Conservation (phyloP, 2,797 vertebrate species). For the Pantherophis vulpinus region DNA sequence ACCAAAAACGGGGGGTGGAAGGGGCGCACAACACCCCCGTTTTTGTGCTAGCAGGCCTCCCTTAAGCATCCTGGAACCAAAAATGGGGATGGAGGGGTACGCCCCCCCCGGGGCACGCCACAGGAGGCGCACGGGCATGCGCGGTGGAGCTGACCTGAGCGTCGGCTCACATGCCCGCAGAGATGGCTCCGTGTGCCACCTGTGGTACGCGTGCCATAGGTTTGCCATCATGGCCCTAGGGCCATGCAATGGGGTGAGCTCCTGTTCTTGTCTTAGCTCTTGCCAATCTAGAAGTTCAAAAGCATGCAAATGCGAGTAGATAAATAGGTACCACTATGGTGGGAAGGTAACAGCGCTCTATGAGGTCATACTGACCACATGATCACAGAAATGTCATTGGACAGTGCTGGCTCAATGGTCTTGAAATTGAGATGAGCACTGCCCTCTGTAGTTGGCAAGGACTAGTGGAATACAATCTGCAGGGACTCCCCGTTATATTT, state of each 20-base stretch:
- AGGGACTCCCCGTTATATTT: constrained; percentile 15
- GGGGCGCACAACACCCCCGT: too few species aligned
- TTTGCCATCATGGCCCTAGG: neutral
- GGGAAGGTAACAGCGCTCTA: neutral
- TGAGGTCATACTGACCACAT: neutral
- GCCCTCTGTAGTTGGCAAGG: neutral
- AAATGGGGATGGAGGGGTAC: too few species aligned
- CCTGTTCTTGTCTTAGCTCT: neutral
- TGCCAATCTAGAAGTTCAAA: neutral
- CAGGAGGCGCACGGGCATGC: too few species aligned
- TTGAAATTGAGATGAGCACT: neutral
- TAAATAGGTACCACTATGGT: neutral
- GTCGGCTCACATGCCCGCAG: too few species aligned
- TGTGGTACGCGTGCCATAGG: too few species aligned
- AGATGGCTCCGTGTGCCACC: too few species aligned
- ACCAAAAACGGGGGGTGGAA: too few species aligned
- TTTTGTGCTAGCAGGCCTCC: too few species aligned
- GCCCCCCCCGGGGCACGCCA: too few species aligned
- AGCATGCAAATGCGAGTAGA: neutral
- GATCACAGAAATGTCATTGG: neutral
- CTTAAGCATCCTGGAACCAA: too few species aligned
- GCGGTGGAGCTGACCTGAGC: too few species aligned
- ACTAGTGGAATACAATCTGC: neutral
- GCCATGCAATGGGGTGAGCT: neutral
- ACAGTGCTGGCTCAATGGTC: neutral